Evolutionary conservation across 2,888 invertebrate species (phyloP).

Genomic region (Coecobrya sp.): DNA sequence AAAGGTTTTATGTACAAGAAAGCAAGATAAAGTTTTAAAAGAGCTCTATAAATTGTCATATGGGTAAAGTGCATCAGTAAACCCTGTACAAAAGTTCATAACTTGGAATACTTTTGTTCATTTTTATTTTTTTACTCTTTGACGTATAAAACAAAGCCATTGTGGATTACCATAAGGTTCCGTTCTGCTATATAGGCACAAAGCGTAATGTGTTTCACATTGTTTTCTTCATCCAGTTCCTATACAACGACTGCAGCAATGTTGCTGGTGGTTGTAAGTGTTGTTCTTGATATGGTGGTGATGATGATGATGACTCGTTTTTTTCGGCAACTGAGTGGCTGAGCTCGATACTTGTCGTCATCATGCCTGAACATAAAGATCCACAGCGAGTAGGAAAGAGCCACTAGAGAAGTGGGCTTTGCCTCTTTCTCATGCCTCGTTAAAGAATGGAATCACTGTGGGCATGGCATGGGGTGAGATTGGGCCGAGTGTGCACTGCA

Average conservation of each 20-base stretch:
- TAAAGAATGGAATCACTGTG: slow-evolving; percentile 74
- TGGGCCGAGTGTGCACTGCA: slow-evolving; percentile 57
- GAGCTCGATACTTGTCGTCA: slow-evolving; percentile 80
- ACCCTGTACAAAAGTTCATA: neutral
- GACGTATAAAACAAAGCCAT: neutral
- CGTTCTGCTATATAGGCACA: neutral
- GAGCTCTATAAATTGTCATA: slow-evolving; percentile 48
- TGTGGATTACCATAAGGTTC: neutral
- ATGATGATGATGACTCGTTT: slow-evolving; percentile 62
- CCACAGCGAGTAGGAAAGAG: slow-evolving; percentile 68
- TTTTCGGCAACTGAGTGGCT: slow-evolving; percentile 73
- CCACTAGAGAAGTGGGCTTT: slow-evolving; percentile 77
- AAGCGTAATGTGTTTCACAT: neutral
- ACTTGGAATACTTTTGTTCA: slow-evolving; percentile 2
- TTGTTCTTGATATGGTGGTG: neutral
- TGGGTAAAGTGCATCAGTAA: slow-evolving; percentile 56
- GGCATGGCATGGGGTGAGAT: slow-evolving; percentile 79
- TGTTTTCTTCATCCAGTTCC: neutral
- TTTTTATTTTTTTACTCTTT: neutral
- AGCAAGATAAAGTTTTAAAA: neutral
- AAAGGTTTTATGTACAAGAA: neutral
- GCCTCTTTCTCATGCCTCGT: slow-evolving; percentile 52
- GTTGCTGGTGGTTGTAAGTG: slow-evolving; percentile 15
- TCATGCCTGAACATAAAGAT: slow-evolving; percentile 54
- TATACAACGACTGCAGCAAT: slow-evolving; percentile 14